Base-by-base conservation (phyloP, 2,113 vertebrate species). In the Empidonax traillii region DNA sequence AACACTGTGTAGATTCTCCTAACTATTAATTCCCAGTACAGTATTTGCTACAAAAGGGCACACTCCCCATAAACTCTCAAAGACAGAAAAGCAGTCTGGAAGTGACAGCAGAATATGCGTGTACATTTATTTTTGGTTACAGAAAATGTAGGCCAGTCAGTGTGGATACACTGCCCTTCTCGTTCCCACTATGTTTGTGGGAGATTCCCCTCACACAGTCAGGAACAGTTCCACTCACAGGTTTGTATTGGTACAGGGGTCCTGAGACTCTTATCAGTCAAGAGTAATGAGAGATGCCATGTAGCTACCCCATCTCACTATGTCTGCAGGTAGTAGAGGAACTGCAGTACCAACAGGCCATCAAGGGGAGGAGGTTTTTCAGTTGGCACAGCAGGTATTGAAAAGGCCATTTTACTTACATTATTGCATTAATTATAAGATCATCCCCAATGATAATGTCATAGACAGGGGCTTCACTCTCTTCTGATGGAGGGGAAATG, bases 281-380 rank as follows among this genome's bases (percentile, higher is more conserved):
- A 3, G 9, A 20, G 9, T 3, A 72, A 31, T 6, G 21, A 74
- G 25, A 49, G 0, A 0, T 30, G 47, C 17, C 14, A 8, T 2
- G 2, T n/a, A 47, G n/a, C 16, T 58, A 14, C 21, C 22, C n/a
- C 20, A 13, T 30, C 51, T 56, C 73, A 78, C 20, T 18, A 3
- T 31, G 41, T 14, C 43, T 58, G 19, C 16, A 47, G 8, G 2
- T 27, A 11, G 10, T 18, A 27, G 30, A 46, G 16, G 24, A 94
- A 31, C 28, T 51, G 22, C 41, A 33, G 21, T 41, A 65, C 46
- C 18, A n/a, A 8, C 13, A 46, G 24, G 25, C 15, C 33, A 22
- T 6, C 25, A 68, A 86, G 41, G 31, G 33, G 17, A 69, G n/a
- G 13, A 71, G 31, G 7, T 18, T 69, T 73, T 67, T 27, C 67